Percentiles rank a stretch among this genome's conserved stretches.
Evolutionary conservation across 2,888 invertebrate species (phyloP).

Genomic region (Tortricodes alternella): DNA sequence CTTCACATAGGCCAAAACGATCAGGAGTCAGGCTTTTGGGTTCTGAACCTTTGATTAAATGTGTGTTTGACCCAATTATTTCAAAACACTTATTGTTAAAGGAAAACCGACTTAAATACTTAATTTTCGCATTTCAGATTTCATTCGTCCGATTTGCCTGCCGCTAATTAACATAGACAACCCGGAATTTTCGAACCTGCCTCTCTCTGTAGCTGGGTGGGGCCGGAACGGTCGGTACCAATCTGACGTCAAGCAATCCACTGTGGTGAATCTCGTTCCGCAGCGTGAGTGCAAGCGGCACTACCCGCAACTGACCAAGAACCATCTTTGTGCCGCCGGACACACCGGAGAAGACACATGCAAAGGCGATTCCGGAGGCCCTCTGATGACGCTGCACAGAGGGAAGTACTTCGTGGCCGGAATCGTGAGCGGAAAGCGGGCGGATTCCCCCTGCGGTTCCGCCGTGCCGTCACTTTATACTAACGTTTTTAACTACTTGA

Average conservation of each 20-base stretch:
- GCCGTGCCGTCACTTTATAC: slow-evolving; percentile 71
- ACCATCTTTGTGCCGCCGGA: slow-evolving; percentile 71
- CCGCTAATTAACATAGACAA: slow-evolving; percentile 64
- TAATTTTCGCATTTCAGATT: slow-evolving; percentile 52
- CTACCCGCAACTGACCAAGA: slow-evolving; percentile 56
- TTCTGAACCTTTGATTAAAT: too few relatives aligned
- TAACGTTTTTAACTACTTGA: slow-evolving; percentile 64
- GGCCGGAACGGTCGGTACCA: slow-evolving; percentile 63
- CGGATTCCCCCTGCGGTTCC: slow-evolving; percentile 69
- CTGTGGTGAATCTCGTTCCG: slow-evolving; percentile 64
- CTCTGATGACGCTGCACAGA: slow-evolving; percentile 66
- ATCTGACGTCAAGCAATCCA: slow-evolving; percentile 67
- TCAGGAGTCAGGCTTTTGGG: too few relatives aligned
- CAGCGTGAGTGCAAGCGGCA: slow-evolving; percentile 55
- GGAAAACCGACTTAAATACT: neutral
- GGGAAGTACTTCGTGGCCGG: slow-evolving; percentile 67
- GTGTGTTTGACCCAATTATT: too few relatives aligned
- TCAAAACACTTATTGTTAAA: too few relatives aligned
- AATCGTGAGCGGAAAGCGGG: slow-evolving; percentile 71
- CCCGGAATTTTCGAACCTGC: slow-evolving; percentile 56
- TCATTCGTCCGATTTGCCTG: slow-evolving; percentile 70
- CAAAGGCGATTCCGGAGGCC: slow-evolving; percentile 75
- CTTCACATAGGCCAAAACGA: too few relatives aligned
- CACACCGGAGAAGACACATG: slow-evolving; percentile 71
- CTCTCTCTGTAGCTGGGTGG: slow-evolving; percentile 70